These are phyloP conservation scores for Megaustenia siamemsis DNA, from an alignment of 2,888 invertebrate species.

Conservation along the genomic window DNA sequence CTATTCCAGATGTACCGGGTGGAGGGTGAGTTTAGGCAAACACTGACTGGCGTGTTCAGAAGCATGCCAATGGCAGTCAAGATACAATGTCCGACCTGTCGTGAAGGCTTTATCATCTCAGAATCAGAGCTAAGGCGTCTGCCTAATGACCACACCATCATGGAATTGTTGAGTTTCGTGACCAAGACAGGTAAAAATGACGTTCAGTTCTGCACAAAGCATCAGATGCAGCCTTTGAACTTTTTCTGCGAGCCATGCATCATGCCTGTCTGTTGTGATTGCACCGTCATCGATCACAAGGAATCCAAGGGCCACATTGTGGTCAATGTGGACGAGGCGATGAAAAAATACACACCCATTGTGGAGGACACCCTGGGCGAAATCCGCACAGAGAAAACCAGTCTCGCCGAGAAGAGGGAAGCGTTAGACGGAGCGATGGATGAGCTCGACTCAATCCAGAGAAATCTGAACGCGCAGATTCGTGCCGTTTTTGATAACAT, in stretches of 20 bases:
- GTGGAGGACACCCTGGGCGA: conserved; percentile 69
- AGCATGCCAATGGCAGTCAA: conserved; percentile 75
- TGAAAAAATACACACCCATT: conserved; percentile 73
- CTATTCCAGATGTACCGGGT: conserved; percentile 77
- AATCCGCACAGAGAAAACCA: conserved; percentile 64
- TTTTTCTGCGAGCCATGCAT: conserved; percentile 77
- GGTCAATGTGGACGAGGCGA: conserved; percentile 74
- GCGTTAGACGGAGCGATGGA: conserved; percentile 69
- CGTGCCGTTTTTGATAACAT: conserved; percentile 69
- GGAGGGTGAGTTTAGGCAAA: conserved; percentile 74
- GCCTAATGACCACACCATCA: conserved; percentile 75
- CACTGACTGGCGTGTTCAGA: conserved; percentile 72
- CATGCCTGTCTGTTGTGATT: conserved; percentile 75
- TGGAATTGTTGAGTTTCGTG: conserved; percentile 71
- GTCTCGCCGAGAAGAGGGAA: conserved; percentile 66
- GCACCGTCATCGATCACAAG: conserved; percentile 75
- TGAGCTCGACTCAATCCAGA: conserved; percentile 71
- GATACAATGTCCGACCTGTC: conserved; percentile 74
- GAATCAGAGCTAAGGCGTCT: conserved; percentile 71
- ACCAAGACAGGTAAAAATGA: conserved; percentile 69
- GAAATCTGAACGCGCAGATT: conserved; percentile 69
- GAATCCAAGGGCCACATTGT: conserved; percentile 72
- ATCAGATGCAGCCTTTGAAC: conserved; percentile 75
- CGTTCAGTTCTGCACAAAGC: conserved; percentile 72
- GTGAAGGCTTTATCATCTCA: conserved; percentile 71